Evolutionary conservation across 2,888 invertebrate genomes (phyloP).

Genomic region (Ichneumoninae sp.): DNA sequence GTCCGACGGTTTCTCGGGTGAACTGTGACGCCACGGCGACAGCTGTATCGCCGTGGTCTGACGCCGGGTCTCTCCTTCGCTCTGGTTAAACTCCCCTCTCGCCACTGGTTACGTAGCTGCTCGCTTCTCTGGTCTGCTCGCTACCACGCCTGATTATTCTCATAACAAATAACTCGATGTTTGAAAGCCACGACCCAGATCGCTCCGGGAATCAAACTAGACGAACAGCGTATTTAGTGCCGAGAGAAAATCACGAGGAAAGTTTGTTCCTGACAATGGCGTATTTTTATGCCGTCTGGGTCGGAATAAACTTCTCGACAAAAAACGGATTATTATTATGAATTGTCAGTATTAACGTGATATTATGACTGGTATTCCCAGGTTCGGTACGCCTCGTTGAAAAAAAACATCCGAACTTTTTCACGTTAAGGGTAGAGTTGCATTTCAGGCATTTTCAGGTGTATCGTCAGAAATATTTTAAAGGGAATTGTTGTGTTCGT

Average conservation of each 20-base stretch:
- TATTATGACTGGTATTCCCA: not conserved
- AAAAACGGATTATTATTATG: not conserved
- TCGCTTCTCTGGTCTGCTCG: not conserved
- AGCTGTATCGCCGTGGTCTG: conserved; percentile 68
- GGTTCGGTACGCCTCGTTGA: not conserved
- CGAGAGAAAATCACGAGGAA: not conserved
- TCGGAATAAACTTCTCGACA: not conserved
- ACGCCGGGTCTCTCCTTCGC: conserved; percentile 26
- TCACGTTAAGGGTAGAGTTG: too few species aligned
- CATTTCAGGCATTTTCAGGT: not conserved
- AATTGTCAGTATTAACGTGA: not conserved
- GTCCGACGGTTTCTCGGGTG: conserved; percentile 36
- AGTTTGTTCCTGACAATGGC: not conserved
- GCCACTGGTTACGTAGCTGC: conserved; percentile 6
- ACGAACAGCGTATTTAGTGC: not conserved
- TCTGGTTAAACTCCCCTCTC: conserved; percentile 25
- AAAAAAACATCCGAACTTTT: not conserved
- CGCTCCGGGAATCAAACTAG: not conserved
- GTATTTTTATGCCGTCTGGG: not conserved
- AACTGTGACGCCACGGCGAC: conserved; percentile 69
- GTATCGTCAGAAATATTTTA: too few species aligned
- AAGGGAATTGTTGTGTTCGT: too few species aligned
- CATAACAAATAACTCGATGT: conserved; percentile 43
- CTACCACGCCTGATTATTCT: conserved; percentile 29
- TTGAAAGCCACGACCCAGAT: conserved; percentile 7